Percentiles rank a stretch among this genome's conserved stretches.
These are phyloP conservation scores for Ammodytes dubius DNA, from an alignment of 2,113 vertebrate species.

Conservation along the genomic window DNA sequence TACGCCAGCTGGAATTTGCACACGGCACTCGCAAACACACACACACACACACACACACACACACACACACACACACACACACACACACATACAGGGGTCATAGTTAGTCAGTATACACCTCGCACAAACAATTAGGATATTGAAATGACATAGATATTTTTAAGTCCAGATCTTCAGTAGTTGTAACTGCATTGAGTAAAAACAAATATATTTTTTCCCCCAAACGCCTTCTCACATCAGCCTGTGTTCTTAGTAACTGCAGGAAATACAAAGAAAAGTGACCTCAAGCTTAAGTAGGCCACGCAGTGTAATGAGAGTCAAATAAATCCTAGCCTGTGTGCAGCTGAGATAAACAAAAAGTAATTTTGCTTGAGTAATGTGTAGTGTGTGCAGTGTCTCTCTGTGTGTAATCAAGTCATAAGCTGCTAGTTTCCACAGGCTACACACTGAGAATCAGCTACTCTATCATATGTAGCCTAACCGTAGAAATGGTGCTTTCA, in stretches of 20 bases:
- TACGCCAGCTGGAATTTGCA: slow-evolving; percentile 67
- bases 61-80: not conserved
- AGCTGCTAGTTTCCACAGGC: slow-evolving; percentile 27
- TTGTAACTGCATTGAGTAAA: not conserved
- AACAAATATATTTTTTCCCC: not conserved
- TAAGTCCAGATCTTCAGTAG: not conserved
- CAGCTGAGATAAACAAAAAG: slow-evolving; percentile 46
- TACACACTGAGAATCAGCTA: slow-evolving; percentile 11
- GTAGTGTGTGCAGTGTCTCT: slow-evolving; percentile 36
- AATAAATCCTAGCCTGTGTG: slow-evolving; percentile 13
- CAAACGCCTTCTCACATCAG: not conserved
- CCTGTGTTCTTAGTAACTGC: slow-evolving; percentile 1
- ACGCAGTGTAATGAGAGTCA: slow-evolving; percentile 26
- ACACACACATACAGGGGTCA: slow-evolving; percentile 7
- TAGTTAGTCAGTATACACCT: slow-evolving; percentile 3
- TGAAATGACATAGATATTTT: slow-evolving; percentile 4
- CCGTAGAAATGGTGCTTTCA: slow-evolving; percentile 13
- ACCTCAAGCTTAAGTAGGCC: slow-evolving; percentile 18
- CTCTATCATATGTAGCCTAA: slow-evolving; percentile 25
- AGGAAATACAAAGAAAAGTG: slow-evolving; percentile 38
- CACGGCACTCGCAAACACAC: slow-evolving; percentile 45
- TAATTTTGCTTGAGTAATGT: slow-evolving; percentile 52
- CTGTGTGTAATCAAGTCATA: slow-evolving; percentile 28
- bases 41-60: slow-evolving; percentile 2
- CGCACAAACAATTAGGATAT: not conserved